Evolutionary conservation across 2,888 invertebrate genomes (phyloP).

Genomic region (Steromphala cineraria): DNA sequence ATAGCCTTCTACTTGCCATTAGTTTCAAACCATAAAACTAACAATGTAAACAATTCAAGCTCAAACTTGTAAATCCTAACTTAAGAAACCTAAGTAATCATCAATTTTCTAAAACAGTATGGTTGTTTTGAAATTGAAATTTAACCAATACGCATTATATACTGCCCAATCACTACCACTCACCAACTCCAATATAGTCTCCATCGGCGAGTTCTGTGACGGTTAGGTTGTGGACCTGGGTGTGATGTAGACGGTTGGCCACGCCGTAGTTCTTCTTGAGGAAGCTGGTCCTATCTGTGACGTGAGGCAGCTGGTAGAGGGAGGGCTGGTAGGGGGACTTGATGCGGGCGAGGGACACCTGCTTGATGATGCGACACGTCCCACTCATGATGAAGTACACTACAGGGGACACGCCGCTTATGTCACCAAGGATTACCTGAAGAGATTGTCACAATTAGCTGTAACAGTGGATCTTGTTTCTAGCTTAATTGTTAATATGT

Average conservation of each 20-base stretch:
- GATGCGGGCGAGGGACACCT: constrained; percentile 41
- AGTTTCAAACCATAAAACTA: no score
- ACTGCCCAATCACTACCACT: neutral
- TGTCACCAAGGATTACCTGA: constrained; percentile 49
- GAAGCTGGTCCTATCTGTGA: constrained; percentile 30
- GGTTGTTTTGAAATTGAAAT: no score
- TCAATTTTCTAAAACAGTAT: no score
- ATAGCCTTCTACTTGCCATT: no score
- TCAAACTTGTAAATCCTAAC: no score
- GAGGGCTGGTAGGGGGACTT: constrained; percentile 49
- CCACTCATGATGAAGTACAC: constrained; percentile 54
- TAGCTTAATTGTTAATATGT: no score
- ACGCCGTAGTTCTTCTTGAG: constrained; percentile 45
- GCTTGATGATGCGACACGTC: constrained; percentile 49
- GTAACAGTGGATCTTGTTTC: neutral
- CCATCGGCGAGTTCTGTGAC: constrained; percentile 47
- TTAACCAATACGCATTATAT: no score
- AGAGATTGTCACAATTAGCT: neutral
- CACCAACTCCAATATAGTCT: constrained; percentile 56
- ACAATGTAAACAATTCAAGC: no score
- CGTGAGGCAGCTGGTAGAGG: constrained; percentile 34
- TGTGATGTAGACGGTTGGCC: constrained; percentile 25
- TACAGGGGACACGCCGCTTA: constrained; percentile 33
- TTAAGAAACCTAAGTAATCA: no score
- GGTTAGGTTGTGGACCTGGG: constrained; percentile 45